Conservation (phyloP, 2,888 invertebrate genomes). For the Didymodactylos carnosus region DNA sequence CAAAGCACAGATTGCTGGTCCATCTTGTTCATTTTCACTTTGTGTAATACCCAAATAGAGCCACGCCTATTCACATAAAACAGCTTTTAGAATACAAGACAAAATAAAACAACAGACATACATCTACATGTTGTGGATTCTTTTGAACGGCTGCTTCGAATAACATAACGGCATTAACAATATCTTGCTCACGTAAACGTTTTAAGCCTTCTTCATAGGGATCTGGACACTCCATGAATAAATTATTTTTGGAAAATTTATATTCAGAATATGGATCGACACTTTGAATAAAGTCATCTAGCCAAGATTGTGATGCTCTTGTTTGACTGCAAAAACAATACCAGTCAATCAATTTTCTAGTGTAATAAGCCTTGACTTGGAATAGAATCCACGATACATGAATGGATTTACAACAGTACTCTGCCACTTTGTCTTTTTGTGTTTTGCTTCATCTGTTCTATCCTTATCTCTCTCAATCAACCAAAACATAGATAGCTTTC, state of each 20-base stretch:
- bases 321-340: not conserved
- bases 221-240: conserved; percentile 46
- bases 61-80: too few species aligned
- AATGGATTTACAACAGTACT: too few species aligned
- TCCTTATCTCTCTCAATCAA: too few species aligned
- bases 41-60: too few species aligned
- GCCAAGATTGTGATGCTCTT: conserved; percentile 45
- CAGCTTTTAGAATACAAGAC: too few species aligned
- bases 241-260: conserved; percentile 61
- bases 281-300: conserved; percentile 46
- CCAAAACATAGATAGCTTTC: too few species aligned
- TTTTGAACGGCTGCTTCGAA: conserved; percentile 85
- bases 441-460: too few species aligned
- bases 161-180: conserved; percentile 79
- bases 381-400: too few species aligned
- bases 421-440: too few species aligned
- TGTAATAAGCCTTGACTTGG: too few species aligned
- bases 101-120: too few species aligned
- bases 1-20: conserved; percentile 70
- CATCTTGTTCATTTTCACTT: conserved; percentile 93
- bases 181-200: conserved; percentile 61
- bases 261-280: conserved; percentile 52
- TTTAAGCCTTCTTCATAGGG: conserved; percentile 67
- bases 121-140: conserved; percentile 40
- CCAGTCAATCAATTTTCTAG: too few species aligned